Evolutionary conservation across 2,888 invertebrate genomes (phyloP), one percentile per base, ranked within the genome.

Genomic region (Nomada ferruginata): DNA sequence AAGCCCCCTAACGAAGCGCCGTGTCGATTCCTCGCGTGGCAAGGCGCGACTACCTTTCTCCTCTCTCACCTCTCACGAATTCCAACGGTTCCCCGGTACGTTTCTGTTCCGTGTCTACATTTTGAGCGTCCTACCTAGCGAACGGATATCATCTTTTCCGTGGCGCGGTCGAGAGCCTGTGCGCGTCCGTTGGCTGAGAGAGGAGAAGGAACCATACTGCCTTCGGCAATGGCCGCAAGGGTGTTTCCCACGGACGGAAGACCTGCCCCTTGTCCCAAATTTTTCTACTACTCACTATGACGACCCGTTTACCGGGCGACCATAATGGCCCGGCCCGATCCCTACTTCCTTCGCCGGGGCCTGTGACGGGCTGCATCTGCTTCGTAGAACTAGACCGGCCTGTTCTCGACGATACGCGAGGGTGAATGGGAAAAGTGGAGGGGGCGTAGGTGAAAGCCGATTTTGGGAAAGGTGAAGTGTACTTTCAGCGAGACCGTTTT

Each of bases 171-270:
- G 36, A 7, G 11, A 53, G 20, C 13, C 53, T 53, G 36, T 71
- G 60, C 20, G 29, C 57, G 11, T 13, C 26, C 55, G n/a, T 26
- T 57, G 57, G 20, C 20, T 36, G n/a, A 3, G 9, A 29, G 10
- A 60, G 15, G 23, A 36, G 36, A 70, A 36, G 70, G 11, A 90
- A 92, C 92, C 93, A 92, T 93, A 87, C 89, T 91, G 91, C 82
- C 87, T 87, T 82, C 89, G 87, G 91, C 88, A 90, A 93, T 93
- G 92, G 93, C 93, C 91, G 91, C 91, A 91, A 91, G 93, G 93
- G 93, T 93, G 93, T 91, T 91, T 91, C 93, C 92, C 86, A 88
- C 70, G 79, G 74, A 68, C 78, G 57, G 84, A 90, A 85, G 92
- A 90, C 92, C 93, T 91, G 93, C 93, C 93, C 92, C 84, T 69